Percentiles rank a stretch among this genome's conserved stretches.
Evolutionary conservation across 2,797 vertebrate species (phyloP).

Genomic region (Euphonia xanthogaster): DNA sequence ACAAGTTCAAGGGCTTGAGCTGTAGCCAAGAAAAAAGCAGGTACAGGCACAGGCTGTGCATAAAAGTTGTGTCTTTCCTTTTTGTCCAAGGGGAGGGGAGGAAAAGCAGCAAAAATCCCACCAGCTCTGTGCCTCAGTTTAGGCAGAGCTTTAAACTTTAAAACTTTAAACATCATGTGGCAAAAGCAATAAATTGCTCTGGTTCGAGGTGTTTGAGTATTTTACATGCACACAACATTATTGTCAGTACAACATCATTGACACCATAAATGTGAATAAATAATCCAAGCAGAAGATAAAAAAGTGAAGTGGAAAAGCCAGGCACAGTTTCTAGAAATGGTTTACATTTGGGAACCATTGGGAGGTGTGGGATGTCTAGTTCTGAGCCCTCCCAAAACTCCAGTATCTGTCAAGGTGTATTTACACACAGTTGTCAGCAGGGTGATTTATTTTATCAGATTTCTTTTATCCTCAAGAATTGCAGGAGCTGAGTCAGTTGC

Average conservation of each 20-base stretch:
- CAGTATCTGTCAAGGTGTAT: neutral
- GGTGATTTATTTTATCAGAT: neutral
- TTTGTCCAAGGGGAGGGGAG: neutral
- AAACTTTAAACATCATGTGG: neutral
- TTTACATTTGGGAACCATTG: neutral
- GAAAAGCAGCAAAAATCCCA: neutral
- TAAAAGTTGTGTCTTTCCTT: neutral
- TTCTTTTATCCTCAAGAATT: neutral
- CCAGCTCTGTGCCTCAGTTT: neutral
- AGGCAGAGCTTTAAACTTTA: neutral
- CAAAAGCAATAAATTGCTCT: neutral
- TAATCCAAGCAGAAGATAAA: neutral
- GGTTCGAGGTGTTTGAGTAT: neutral
- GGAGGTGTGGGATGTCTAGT: neutral
- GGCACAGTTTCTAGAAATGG: neutral
- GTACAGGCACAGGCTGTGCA: neutral
- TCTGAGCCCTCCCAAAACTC: neutral
- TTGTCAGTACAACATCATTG: neutral
- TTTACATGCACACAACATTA: neutral
- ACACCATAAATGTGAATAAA: neutral
- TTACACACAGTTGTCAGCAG: neutral
- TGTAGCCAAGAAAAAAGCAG: slow-evolving; percentile 21
- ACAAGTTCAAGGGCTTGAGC: slow-evolving; percentile 50
- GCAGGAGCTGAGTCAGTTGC: neutral
- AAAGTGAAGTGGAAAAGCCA: neutral